Conservation (phyloP, 2,113 vertebrate genomes). For the Lethenteron reissneri region DNA sequence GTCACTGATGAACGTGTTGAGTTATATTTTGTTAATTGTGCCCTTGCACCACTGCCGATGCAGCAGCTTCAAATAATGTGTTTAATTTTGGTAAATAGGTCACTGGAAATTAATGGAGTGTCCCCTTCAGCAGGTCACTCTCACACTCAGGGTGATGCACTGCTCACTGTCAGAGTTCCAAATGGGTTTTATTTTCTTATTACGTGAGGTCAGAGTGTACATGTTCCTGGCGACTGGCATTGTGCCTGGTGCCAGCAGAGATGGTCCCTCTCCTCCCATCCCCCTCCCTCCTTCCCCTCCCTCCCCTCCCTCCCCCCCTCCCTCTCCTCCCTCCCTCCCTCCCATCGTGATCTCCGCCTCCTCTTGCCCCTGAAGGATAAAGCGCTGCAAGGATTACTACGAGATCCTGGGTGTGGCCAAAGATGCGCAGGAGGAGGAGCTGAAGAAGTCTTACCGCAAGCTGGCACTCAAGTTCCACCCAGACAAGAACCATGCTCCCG, state of each 20-base stretch:
- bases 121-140: slow-evolving; percentile 6
- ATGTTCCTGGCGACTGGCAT: slow-evolving; percentile 13
- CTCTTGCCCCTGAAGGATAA: slow-evolving; percentile 43
- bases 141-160: background rate
- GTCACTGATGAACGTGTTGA: no score
- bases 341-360: slow-evolving; percentile 10
- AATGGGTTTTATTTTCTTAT: background rate
- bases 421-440: slow-evolving; percentile 70
- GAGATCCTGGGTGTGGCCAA: slow-evolving; percentile 68
- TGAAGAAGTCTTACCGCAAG: slow-evolving; percentile 89
- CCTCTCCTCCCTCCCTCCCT: slow-evolving; percentile 7
- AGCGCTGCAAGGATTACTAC: slow-evolving; percentile 84
- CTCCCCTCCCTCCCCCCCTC: slow-evolving; percentile 6
- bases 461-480: slow-evolving; percentile 91
- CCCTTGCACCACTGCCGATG: background rate
- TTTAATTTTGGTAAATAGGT: no score
- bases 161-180: background rate
- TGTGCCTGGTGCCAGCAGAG: slow-evolving; percentile 8
- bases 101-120: background rate
- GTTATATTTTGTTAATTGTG: background rate
- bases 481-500: slow-evolving; percentile 85
- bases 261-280: slow-evolving; percentile 7
- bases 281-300: slow-evolving; percentile 7
- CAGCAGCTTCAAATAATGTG: no score
- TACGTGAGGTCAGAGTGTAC: background rate